Base-by-base conservation (phyloP, 2,888 invertebrate genomes). In the Rhingia rostrata region DNA sequence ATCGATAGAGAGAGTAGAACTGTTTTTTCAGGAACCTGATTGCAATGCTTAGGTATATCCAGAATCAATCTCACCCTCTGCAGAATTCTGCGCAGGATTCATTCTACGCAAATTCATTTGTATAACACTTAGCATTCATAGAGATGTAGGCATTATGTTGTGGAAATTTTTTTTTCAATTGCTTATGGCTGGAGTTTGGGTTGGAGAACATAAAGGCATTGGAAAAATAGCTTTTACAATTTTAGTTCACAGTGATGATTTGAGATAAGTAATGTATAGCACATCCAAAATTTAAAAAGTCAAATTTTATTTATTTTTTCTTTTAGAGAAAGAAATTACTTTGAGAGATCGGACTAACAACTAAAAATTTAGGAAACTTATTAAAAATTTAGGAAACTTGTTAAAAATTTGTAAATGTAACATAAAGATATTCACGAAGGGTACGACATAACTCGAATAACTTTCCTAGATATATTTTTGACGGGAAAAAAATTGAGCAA, bases 21-120 rank as follows among this genome's bases (percentile, higher is more conserved):
- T 84, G 74, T 84, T 84, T 84, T 84, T 74, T 75, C 84, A 66
- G 84, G 84, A 80, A 80, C 84, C 61, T 80, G 70, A n/a, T 70
- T 73, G 58, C 22, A 30, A 45, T 53, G 41, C 53, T 66, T 74
- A 64, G 64, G 64, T 32, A 51, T 39, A n/a, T 33, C 22, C 41
- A 41, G 30, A 39, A 5, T 10, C 1, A 9, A 49, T 30, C 22
- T 49, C 30, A 30, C 49, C 37, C 56, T 56, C 56, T 56, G 84
- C 74, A 79, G 69, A 69, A 64, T 51, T 69, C 37, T 73, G 80
- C 84, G 84, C 84, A 84, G 80, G 64, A 79, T 69, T 63, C 6
- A n/a, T 47, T 75, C 49, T 80, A 84, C 84, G 80, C 84, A 84
- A 60, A 80, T 70, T 70, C 70, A 39, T 61, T 32, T 41, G 64